Conservation (phyloP, 1,140 invertebrate species). For the Drosophila parvula region DNA sequence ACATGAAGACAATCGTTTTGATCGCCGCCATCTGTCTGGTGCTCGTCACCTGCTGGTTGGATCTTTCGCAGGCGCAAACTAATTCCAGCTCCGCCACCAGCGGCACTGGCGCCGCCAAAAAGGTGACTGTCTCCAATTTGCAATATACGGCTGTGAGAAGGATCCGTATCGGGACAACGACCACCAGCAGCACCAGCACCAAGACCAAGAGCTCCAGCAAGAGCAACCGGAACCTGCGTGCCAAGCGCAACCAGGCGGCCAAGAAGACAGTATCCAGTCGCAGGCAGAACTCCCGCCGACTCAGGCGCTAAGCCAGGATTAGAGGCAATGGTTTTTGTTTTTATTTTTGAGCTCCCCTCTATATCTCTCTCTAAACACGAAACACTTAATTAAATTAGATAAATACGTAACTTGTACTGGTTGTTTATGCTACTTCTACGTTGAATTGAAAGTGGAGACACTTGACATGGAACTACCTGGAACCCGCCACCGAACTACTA, state of each 20-base stretch:
- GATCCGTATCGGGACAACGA: conserved; percentile 23
- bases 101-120: not conserved
- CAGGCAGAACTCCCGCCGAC: conserved; percentile 13
- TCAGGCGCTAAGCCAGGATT: conserved; percentile 8
- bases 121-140: conserved; percentile 28
- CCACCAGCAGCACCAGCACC: conserved; percentile 24
- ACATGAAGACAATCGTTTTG: conserved; percentile 38
- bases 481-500: conserved; percentile 75
- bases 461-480: conserved; percentile 44
- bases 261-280: not conserved
- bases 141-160: conserved; percentile 18
- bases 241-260: conserved; percentile 10
- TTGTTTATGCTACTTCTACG: conserved; percentile 38
- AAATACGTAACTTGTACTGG: conserved; percentile 64
- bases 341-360: conserved; percentile 53
- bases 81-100: too few relatives aligned
- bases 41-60: conserved; percentile 16
- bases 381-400: conserved; percentile 68
- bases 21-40: conserved; percentile 18
- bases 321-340: conserved; percentile 21
- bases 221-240: conserved; percentile 15
- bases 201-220: conserved; percentile 4
- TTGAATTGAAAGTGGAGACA: conserved; percentile 52
- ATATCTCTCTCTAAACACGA: conserved; percentile 49
- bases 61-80: conserved; percentile 7